These are phyloP conservation scores for Fringilla coelebs DNA, from an alignment of 2,797 vertebrate species.

Conservation along the genomic window DNA sequence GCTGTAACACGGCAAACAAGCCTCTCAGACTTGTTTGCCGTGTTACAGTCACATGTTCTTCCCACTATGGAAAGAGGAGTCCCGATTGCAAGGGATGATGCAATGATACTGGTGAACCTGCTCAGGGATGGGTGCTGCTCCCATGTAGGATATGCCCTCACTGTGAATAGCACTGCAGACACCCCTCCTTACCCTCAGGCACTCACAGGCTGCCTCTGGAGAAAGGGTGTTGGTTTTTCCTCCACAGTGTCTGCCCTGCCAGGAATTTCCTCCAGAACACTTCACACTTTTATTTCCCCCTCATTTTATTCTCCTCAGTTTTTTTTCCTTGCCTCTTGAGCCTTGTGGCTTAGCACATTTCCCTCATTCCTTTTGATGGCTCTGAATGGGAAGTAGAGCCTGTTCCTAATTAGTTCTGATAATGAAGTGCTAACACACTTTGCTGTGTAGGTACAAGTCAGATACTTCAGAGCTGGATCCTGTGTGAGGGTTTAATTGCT, in stretches of 20 bases:
- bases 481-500: background rate
- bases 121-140: background rate
- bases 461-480: background rate
- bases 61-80: background rate
- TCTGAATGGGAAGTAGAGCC: constrained; percentile 43
- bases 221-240: constrained; percentile 5
- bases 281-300: constrained; percentile 33
- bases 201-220: background rate
- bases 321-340: constrained; percentile 25
- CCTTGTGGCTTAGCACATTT: constrained; percentile 52
- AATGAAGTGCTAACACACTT: constrained; percentile 56
- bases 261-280: constrained; percentile 50
- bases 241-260: background rate
- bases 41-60: background rate
- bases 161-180: background rate
- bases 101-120: background rate
- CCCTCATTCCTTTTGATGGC: constrained; percentile 40
- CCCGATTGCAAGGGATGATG: background rate
- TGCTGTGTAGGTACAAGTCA: constrained; percentile 15
- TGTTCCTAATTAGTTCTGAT: constrained; percentile 64
- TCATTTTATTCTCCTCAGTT: background rate
- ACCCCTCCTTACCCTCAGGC: background rate
- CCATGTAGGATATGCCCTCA: background rate
- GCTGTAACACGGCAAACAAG: no score
- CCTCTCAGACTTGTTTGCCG: background rate